Evolutionary conservation across 2,888 invertebrate genomes (phyloP).

Genomic region (Onchidella celtica): DNA sequence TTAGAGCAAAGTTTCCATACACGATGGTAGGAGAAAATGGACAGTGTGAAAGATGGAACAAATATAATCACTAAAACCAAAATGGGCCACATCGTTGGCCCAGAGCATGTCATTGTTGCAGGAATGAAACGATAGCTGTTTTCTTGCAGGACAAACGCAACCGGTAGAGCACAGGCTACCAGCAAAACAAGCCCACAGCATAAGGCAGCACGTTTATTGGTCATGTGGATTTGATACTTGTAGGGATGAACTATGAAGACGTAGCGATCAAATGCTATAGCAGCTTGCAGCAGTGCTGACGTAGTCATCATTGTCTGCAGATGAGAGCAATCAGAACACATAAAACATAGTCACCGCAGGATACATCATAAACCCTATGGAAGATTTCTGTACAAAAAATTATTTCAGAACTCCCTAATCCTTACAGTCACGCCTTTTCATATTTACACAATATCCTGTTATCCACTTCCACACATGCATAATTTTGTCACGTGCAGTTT

Average conservation of each 20-base stretch:
- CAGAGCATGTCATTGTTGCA: conserved; percentile 19
- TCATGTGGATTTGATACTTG: conserved; percentile 33
- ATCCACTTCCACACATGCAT: too few relatives aligned
- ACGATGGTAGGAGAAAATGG: not conserved
- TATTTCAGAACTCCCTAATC: too few relatives aligned
- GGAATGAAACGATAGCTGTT: not conserved
- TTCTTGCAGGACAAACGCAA: not conserved
- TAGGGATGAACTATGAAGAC: conserved; percentile 43
- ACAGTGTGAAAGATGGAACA: not conserved
- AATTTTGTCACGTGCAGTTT: too few relatives aligned
- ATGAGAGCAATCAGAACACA: too few relatives aligned
- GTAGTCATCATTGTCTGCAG: conserved; percentile 21
- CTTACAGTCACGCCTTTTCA: too few relatives aligned
- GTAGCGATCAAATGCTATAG: conserved; percentile 40
- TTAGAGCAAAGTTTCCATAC: conserved; percentile 4
- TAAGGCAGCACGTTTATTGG: not conserved
- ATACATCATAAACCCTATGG: too few relatives aligned
- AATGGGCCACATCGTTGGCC: conserved; percentile 20
- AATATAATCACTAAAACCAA: not conserved
- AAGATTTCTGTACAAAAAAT: too few relatives aligned
- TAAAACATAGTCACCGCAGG: too few relatives aligned
- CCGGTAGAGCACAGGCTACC: conserved; percentile 10
- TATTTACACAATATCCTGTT: too few relatives aligned
- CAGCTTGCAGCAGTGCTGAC: conserved; percentile 25
- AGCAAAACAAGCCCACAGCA: not conserved